Percentiles rank a stretch among this genome's conserved stretches.
phyloP scores from a whole-genome alignment of 2,113 vertebrate species.

The Chamaea fasciata region DNA sequence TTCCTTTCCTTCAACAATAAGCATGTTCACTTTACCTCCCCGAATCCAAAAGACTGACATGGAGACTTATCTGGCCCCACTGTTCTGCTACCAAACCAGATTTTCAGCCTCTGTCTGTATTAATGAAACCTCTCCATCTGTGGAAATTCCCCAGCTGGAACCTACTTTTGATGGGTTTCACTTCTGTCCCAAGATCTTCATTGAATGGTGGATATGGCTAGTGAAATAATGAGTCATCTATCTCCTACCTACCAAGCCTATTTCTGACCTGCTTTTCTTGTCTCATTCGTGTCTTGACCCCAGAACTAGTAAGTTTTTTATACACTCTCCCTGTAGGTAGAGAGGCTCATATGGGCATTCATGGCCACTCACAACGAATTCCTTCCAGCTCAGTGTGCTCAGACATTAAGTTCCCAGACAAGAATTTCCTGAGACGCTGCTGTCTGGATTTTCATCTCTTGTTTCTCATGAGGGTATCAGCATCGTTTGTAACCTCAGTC shows the following conservation, averaged over 20 bases:
- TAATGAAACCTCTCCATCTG: not conserved
- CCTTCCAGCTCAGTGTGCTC: constrained; percentile 2
- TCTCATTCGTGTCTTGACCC: not conserved
- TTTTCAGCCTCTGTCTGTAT: not conserved
- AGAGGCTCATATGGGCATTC: not conserved
- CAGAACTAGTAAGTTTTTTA: not conserved
- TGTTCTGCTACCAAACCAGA: not conserved
- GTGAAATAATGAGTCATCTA: not conserved
- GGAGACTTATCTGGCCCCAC: not conserved
- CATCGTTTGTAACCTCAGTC: not conserved
- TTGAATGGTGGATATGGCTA: not conserved
- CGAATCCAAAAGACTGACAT: not conserved
- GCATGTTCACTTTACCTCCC: not conserved
- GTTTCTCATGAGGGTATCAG: not conserved
- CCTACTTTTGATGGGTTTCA: not conserved
- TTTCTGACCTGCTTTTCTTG: not conserved
- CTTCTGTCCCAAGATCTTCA: not conserved
- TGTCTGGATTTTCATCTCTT: not conserved
- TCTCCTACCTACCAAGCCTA: not conserved
- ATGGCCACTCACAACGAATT: not conserved
- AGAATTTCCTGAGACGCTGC: not conserved
- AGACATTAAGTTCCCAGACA: not conserved
- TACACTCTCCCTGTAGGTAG: not conserved
- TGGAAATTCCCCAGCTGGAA: not conserved
- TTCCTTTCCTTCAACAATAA: not conserved